A percentile compares a stretch with the other conserved stretches of the same genome.
Evolutionary conservation across 2,113 vertebrate species (phyloP).

Genomic region (Spermophilus dauricus): DNA sequence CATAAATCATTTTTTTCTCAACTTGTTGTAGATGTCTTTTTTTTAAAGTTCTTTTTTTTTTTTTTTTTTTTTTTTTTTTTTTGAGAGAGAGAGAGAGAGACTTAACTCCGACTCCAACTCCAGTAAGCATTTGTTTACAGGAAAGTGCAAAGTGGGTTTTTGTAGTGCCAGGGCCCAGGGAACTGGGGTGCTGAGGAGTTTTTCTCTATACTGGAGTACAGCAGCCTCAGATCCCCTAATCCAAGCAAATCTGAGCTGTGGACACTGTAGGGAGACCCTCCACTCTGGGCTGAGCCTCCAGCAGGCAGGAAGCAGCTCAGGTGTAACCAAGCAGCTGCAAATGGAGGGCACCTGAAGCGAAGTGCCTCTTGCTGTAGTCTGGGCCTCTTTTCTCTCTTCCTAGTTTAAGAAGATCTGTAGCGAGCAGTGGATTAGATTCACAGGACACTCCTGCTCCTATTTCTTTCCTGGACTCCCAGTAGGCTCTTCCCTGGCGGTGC

Average conservation of each 20-base stretch:
- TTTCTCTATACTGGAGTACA: neutral
- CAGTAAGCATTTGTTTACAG: constrained; percentile 69
- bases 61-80: no score
- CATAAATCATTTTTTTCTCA: constrained; percentile 6
- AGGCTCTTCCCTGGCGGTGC: neutral
- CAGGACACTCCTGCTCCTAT: constrained; percentile 1
- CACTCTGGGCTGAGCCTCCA: constrained; percentile 76
- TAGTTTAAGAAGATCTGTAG: constrained; percentile 83
- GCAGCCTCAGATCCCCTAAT: neutral
- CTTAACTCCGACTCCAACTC: constrained; percentile 59
- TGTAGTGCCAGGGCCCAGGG: neutral
- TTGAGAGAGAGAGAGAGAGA: neutral
- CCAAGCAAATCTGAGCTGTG: fast-evolving
- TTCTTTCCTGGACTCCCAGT: constrained; percentile 62
- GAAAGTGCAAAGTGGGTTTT: constrained; percentile 67
- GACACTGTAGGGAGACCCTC: neutral
- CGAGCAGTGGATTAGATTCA: constrained; percentile 28
- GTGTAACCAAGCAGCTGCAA: neutral
- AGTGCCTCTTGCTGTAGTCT: neutral
- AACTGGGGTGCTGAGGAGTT: neutral
- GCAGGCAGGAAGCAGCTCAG: constrained; percentile 58
- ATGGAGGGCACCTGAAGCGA: neutral
- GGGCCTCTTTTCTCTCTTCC: constrained; percentile 75
- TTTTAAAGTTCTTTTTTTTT: no score
- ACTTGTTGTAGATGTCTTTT: constrained; percentile 16